phyloP scores from a whole-genome alignment of 1,140 invertebrate genomes.

The Harlomillsia oculata region DNA sequence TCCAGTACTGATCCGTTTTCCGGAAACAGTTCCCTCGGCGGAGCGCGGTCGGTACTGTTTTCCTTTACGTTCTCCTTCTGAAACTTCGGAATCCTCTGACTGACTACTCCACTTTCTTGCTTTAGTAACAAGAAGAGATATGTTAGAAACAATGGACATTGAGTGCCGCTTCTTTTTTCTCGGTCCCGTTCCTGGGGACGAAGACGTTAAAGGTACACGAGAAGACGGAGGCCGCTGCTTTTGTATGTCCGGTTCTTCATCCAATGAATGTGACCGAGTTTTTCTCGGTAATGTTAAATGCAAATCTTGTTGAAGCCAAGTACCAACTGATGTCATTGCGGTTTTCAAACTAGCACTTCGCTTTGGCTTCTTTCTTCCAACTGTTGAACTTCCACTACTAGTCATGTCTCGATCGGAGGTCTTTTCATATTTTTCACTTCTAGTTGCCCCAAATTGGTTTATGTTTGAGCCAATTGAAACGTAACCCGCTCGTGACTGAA shows the following conservation, averaged over 20 bases:
- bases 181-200: conserved; percentile 7
- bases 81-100: conserved; percentile 34
- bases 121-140: conserved; percentile 68
- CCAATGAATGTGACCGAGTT: conserved; percentile 66
- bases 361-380: conserved; percentile 61
- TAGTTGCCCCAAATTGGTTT: conserved; percentile 28
- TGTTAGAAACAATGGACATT: conserved; percentile 57
- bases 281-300: conserved; percentile 57
- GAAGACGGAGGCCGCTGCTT: conserved; percentile 34
- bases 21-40: background rate
- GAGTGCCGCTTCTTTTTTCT: conserved; percentile 57
- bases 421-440: background rate
- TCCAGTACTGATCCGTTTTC: background rate
- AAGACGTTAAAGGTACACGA: background rate
- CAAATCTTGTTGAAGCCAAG: conserved; percentile 65
- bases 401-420: conserved; percentile 5
- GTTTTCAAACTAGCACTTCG: conserved; percentile 60
- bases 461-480: conserved; percentile 55
- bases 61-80: conserved; percentile 28
- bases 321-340: conserved; percentile 67
- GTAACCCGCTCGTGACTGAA: conserved; percentile 72
- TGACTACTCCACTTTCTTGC: conserved; percentile 55
- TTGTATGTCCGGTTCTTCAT: conserved; percentile 38
- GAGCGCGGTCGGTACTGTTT: conserved; percentile 17
- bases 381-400: conserved; percentile 11